Evolutionary conservation across 2,888 invertebrate genomes (phyloP).

Genomic region (Megalurothrips usitatus): DNA sequence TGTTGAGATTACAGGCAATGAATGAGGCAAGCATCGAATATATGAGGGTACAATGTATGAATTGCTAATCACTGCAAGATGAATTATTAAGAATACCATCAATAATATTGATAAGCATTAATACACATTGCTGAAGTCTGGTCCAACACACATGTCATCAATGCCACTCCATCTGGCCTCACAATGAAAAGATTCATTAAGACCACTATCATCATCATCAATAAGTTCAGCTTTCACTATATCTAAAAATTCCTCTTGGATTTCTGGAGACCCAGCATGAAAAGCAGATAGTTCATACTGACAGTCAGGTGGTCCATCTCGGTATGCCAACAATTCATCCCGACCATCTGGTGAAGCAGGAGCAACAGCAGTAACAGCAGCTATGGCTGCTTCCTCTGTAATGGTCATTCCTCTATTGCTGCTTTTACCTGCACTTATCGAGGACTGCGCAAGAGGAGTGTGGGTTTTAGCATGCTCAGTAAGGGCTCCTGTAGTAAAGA

Average conservation of each 20-base stretch:
- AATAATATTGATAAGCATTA: not conserved
- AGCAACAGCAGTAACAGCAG: not conserved
- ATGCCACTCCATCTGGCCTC: not conserved
- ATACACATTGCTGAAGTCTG: not conserved
- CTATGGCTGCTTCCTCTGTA: not conserved
- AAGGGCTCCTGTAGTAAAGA: constrained; percentile 34
- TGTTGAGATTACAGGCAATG: not conserved
- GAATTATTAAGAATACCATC: not conserved
- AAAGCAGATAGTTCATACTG: not conserved
- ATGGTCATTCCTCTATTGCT: not conserved
- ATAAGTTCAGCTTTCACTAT: not conserved
- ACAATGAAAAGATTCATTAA: not conserved
- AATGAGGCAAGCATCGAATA: too few species aligned
- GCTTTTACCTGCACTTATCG: not conserved
- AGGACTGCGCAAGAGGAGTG: not conserved
- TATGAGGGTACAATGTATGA: too few species aligned
- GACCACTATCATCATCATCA: not conserved
- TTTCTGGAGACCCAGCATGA: not conserved
- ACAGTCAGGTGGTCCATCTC: not conserved
- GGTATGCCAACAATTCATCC: not conserved
- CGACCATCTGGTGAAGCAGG: not conserved
- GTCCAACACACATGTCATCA: not conserved
- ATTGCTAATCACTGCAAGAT: too few species aligned
- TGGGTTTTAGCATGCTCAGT: constrained; percentile 34
- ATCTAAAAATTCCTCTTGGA: not conserved